Base-by-base conservation (phyloP, 2,888 invertebrate genomes). In the Balanococcus diminutus region DNA sequence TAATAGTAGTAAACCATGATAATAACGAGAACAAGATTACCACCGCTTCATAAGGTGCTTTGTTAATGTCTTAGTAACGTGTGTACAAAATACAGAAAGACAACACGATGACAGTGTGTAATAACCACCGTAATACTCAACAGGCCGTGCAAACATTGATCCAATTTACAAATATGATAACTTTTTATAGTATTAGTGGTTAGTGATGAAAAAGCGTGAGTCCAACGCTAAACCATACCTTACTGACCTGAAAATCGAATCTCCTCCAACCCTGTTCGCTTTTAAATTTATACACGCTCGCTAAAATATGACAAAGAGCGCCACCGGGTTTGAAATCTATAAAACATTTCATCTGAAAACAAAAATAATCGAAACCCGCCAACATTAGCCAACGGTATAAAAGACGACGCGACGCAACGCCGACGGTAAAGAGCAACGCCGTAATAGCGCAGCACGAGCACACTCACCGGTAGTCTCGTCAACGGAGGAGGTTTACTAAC, bases 291-390 rank as follows among this genome's bases (percentile, higher is more conserved):
- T 95, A 98, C 90, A 97, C 97, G 88, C 97, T 95, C 88, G 96
- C 94, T 88, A 99, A 93, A 90, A 98, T 96, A 89, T 97, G 96
- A 91, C 98, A 98, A 87, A 98, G 92, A 39, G 96, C 95, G 81
- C 98, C 98, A 88, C 96, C 96, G 25, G 96, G 93, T 91, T 98
- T 98, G 91, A 98, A 97, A 91, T 99, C 98, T 91, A 98, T 92
- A 91, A 98, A 98, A 90, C 94, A 96, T 91, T 95, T 95, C 93
- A 97, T 96, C 97, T 98, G 91, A 36, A 92, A 75, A 16, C 22
- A 11, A n/a, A 75, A 31, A 14, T 28, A 75, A 32, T 8, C 51
- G 5, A 56, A 19, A 3, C 4, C 3, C 2, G 8, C 56, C 19
- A 5, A 81, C 9, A 16, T n/a, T n/a, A n/a, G n/a, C n/a, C n/a